Evolutionary conservation across 2,888 invertebrate genomes (phyloP).

Genomic region (Pomacea canaliculata): DNA sequence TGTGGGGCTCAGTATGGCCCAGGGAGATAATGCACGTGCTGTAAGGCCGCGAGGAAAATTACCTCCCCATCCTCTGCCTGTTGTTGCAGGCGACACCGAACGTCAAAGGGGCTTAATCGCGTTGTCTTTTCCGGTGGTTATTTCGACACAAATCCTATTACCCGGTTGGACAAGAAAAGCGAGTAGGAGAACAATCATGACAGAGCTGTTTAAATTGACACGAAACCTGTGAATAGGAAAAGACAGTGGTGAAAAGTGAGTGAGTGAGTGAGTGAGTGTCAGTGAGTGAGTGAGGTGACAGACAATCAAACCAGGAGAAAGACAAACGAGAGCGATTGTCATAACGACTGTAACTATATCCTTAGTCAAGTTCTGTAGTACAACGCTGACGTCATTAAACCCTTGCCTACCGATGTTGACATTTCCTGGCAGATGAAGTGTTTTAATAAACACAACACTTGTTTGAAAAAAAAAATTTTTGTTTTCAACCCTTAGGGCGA

Average conservation of each 20-base stretch:
- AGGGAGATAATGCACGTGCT: not conserved
- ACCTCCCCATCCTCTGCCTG: not conserved
- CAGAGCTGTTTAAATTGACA: not conserved
- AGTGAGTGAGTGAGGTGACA: not conserved
- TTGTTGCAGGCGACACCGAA: not conserved
- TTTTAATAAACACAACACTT: too few relatives aligned
- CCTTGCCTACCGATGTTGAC: too few relatives aligned
- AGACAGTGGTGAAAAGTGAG: not conserved
- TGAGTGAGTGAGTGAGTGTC: slow-evolving; percentile 5
- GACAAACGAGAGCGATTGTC: too few relatives aligned
- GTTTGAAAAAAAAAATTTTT: too few relatives aligned
- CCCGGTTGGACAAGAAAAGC: not conserved
- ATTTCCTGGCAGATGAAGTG: too few relatives aligned
- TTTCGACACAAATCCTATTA: not conserved
- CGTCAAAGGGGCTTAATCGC: not conserved
- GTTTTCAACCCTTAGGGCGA: too few relatives aligned
- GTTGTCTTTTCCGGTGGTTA: not conserved
- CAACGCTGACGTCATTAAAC: too few relatives aligned
- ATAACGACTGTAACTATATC: too few relatives aligned
- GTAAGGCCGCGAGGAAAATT: not conserved
- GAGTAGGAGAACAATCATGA: not conserved
- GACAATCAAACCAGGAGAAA: too few relatives aligned
- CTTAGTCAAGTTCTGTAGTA: too few relatives aligned
- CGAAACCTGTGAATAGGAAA: not conserved
- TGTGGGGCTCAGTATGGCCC: not conserved